A percentile compares a stretch with the other conserved stretches of the same genome.
These are phyloP conservation scores for Cricetomys ansorgei DNA, from an alignment of 2,113 vertebrate species.

Conservation along the genomic window DNA sequence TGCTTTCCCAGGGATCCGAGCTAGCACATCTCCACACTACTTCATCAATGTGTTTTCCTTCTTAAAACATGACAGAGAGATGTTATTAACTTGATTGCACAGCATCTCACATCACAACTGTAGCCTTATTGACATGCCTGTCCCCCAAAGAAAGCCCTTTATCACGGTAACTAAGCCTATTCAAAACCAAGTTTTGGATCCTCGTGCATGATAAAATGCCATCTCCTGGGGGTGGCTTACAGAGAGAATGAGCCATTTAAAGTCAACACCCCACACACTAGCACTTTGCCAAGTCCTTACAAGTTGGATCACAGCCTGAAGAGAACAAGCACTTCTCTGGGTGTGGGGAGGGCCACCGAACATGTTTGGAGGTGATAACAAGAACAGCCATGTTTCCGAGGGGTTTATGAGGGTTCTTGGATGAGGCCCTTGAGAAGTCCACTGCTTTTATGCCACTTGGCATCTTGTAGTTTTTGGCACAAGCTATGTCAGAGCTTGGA, in stretches of 20 bases:
- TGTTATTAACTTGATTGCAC: constrained; percentile 2
- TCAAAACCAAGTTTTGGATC: background rate
- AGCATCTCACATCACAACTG: background rate
- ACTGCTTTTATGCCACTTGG: constrained; percentile 70
- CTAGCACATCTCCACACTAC: background rate
- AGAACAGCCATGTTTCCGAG: constrained; percentile 20
- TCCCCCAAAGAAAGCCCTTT: background rate
- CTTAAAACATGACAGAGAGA: background rate
- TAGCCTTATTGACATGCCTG: background rate
- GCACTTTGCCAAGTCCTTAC: background rate
- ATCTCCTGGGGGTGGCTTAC: constrained; percentile 3
- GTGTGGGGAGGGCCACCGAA: background rate
- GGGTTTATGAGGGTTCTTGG: constrained; percentile 57
- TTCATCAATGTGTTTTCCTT: constrained; percentile 18
- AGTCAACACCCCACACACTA: background rate
- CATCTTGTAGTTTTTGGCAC: constrained; percentile 71
- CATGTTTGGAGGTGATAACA: constrained; percentile 62
- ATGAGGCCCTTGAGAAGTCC: constrained; percentile 52
- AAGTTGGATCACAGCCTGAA: constrained; percentile 31
- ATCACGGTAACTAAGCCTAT: constrained; percentile 22
- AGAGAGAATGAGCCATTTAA: constrained; percentile 47
- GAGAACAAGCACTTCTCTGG: constrained; percentile 42
- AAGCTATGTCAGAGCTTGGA: constrained; percentile 53
- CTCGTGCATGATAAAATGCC: constrained; percentile 27
- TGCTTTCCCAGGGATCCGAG: background rate